These are phyloP conservation scores for Falcaria lacertinaria DNA, from an alignment of 2,888 invertebrate species.

Conservation along the genomic window DNA sequence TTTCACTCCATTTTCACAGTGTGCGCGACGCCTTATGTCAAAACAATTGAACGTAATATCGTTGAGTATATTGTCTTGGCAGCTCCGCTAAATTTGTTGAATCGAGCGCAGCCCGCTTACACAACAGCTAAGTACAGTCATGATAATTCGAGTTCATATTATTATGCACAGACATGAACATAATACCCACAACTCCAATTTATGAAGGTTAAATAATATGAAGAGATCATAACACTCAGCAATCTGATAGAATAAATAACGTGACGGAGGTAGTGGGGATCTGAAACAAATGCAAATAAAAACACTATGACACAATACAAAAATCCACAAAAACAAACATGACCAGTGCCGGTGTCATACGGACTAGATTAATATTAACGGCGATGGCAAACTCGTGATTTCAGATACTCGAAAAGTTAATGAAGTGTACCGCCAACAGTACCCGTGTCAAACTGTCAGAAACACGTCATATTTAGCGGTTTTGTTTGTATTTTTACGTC, in stretches of 20 bases:
- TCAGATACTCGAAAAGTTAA: slow-evolving; percentile 55
- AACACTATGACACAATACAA: too few species aligned
- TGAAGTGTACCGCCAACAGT: slow-evolving; percentile 65
- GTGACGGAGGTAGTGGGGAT: too few species aligned
- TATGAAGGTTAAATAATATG: too few species aligned
- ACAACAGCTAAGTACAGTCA: slow-evolving; percentile 4
- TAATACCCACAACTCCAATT: too few species aligned
- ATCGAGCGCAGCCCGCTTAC: slow-evolving; percentile 8
- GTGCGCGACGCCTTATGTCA: slow-evolving; percentile 27
- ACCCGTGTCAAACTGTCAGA: slow-evolving; percentile 74
- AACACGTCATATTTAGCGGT: slow-evolving; percentile 66
- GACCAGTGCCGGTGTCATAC: not conserved
- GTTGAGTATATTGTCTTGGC: slow-evolving; percentile 14
- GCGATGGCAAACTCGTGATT: slow-evolving; percentile 31
- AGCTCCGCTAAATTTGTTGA: slow-evolving; percentile 11
- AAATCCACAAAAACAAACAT: not conserved
- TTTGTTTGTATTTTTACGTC: slow-evolving; percentile 46
- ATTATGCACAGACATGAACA: not conserved
- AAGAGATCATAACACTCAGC: too few species aligned
- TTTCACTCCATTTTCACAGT: slow-evolving; percentile 37
- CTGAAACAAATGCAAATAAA: too few species aligned
- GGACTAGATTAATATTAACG: slow-evolving; percentile 23
- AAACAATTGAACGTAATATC: slow-evolving; percentile 31
- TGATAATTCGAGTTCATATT: not conserved
- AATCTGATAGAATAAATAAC: too few species aligned